phyloP scores from a whole-genome alignment of 2,113 vertebrate species.

The Larimichthys polyactis region DNA sequence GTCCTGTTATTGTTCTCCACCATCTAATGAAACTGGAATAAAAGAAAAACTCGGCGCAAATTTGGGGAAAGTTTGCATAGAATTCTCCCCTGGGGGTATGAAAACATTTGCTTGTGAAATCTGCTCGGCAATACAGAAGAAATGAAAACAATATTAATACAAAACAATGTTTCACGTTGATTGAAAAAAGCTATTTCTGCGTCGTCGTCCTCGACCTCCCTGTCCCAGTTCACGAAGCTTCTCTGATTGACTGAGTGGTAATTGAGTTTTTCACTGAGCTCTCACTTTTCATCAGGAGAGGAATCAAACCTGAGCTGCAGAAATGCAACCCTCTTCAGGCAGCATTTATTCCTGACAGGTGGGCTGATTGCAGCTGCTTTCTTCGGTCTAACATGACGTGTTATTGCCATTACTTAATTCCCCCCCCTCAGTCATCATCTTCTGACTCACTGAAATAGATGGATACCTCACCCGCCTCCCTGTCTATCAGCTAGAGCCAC shows the following conservation, averaged over 20 bases:
- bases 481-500: constrained; percentile 39
- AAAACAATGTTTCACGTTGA: constrained; percentile 29
- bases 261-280: constrained; percentile 65
- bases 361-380: constrained; percentile 69
- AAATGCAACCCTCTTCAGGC: constrained; percentile 44
- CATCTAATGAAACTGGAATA: constrained; percentile 25
- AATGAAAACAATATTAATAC: constrained; percentile 10
- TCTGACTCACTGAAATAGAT: constrained; percentile 41
- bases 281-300: constrained; percentile 66
- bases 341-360: constrained; percentile 67
- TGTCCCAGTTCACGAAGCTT: constrained; percentile 27
- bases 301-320: constrained; percentile 56
- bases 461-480: constrained; percentile 30
- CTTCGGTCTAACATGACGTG: constrained; percentile 62
- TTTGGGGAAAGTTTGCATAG: constrained; percentile 23
- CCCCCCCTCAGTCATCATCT: constrained; percentile 60
- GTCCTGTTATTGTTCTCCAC: constrained; percentile 36
- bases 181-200: constrained; percentile 38
- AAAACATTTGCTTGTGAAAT: constrained; percentile 1
- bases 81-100: background rate
- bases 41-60: constrained; percentile 32
- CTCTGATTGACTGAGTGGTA: constrained; percentile 61
- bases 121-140: background rate
- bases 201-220: constrained; percentile 2
- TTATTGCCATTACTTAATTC: constrained; percentile 67